phyloP scores from a whole-genome alignment of 2,888 invertebrate species.

The Agrotis segetum region DNA sequence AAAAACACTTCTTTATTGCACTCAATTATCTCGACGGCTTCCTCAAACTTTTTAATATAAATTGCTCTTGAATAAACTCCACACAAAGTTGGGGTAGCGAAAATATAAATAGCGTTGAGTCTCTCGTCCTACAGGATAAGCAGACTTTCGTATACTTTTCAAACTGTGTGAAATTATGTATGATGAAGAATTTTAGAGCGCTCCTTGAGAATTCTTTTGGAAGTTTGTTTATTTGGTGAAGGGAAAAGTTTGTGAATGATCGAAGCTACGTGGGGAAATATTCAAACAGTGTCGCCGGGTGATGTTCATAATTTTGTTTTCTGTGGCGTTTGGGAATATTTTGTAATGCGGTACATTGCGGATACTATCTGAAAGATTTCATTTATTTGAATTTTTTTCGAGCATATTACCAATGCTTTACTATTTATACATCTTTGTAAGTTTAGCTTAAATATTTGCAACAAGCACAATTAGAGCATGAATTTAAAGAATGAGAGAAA shows the following conservation, averaged over 20 bases:
- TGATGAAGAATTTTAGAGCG: constrained; percentile 49
- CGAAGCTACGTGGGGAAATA: constrained; percentile 29
- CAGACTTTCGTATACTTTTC: constrained; percentile 49
- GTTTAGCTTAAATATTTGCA: too few relatives aligned
- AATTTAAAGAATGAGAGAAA: too few relatives aligned
- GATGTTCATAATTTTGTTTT: constrained; percentile 8
- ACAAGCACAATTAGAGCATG: too few relatives aligned
- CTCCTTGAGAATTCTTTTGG: constrained; percentile 43
- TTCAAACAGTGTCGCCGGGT: constrained; percentile 18
- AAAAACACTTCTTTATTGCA: constrained; percentile 45
- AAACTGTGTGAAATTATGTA: constrained; percentile 58
- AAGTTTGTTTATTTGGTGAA: constrained; percentile 44
- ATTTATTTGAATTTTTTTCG: background rate
- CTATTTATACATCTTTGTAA: too few relatives aligned
- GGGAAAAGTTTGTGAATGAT: constrained; percentile 37
- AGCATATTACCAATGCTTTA: too few relatives aligned
- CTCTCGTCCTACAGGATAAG: constrained; percentile 45
- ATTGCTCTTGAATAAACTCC: constrained; percentile 59
- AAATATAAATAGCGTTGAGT: constrained; percentile 57
- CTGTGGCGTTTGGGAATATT: background rate
- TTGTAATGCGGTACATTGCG: background rate
- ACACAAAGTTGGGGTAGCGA: constrained; percentile 42
- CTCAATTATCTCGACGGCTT: constrained; percentile 51
- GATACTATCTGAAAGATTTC: background rate
- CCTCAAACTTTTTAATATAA: constrained; percentile 58